A percentile compares a stretch with the other conserved stretches of the same genome.
Conservation (phyloP, 2,888 invertebrate genomes). For the Piscicola geometra region DNA sequence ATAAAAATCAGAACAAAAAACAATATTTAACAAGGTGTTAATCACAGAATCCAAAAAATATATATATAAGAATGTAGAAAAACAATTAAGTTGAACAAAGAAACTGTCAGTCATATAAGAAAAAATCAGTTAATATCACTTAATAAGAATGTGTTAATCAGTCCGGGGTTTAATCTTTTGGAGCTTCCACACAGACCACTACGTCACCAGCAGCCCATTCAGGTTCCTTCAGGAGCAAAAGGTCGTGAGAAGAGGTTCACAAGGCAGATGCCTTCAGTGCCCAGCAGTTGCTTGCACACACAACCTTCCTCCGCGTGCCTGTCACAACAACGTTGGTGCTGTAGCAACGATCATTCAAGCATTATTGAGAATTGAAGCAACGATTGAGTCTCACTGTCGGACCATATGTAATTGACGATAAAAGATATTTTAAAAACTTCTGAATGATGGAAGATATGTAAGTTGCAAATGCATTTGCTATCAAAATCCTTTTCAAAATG, state of each 20-base stretch:
- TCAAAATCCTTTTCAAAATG: too few relatives aligned
- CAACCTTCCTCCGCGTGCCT: constrained; percentile 17
- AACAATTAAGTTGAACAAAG: not conserved
- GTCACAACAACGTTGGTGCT: not conserved
- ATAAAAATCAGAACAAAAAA: too few relatives aligned
- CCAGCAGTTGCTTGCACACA: not conserved
- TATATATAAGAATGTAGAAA: not conserved
- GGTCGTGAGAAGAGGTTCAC: not conserved
- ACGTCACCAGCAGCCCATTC: too few relatives aligned
- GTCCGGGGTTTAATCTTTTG: too few relatives aligned
- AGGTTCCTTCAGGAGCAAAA: too few relatives aligned
- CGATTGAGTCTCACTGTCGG: too few relatives aligned
- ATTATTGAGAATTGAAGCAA: not conserved
- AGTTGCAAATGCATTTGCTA: too few relatives aligned
- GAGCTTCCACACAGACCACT: too few relatives aligned
- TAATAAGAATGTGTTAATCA: too few relatives aligned
- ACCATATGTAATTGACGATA: too few relatives aligned
- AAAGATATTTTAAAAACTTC: not conserved
- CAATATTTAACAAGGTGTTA: too few relatives aligned
- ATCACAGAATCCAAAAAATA: not conserved
- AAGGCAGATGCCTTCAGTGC: not conserved
- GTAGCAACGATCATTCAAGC: not conserved
- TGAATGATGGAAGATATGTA: not conserved
- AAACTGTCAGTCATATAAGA: not conserved
- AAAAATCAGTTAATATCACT: too few relatives aligned